Evolutionary conservation across 2,113 vertebrate species (phyloP), one percentile per base, ranked within the genome.

Genomic region (Lathamus discolor): DNA sequence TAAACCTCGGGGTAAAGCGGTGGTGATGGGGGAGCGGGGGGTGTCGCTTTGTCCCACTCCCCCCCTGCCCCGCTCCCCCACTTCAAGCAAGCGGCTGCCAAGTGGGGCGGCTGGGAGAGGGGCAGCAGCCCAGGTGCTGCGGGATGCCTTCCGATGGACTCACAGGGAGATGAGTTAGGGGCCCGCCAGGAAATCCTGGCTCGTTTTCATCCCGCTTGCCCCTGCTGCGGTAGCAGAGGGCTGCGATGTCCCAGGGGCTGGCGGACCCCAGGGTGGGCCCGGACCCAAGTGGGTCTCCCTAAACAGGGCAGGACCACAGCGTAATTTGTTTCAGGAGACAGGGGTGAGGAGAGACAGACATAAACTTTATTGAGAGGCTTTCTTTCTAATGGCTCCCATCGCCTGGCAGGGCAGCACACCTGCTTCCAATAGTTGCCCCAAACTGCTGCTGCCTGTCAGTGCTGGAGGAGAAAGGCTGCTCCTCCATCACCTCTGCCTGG

Each of bases 1-100:
- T 97, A 97, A 96, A 96, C 97, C 95, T 86, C 19, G 13, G 92
- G 79, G 92, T 59, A 92, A 84, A 94, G 94, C 29, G 3, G 61
- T 55, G 93, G 52, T 67, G 92, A 13, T 68, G 61, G 81, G 57
- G 73, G 35, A 19, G 43, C 31, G 17, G 74, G 35, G 24, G 43
- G n/a, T 15, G 77, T 7, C 17, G 2, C 29, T 75, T 35, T 24
- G 54, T 54, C 44, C 44, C 16, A 7, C 43, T 3, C 16, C 44
- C 44, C 74, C 23, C 67, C 39, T 37, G 37, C 49, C 67, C 15
- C 1, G 0, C 24, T 70, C 59, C 51, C 54, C 17, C 44, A 0
- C 83, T 37, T 48, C 46, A 41, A 62, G 70, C 14, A 35, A 52
- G 24, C 3, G 5, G 88, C 92, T 94, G 93, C 92, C 92, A 84